Evolutionary conservation across 64 coral and sea anemone species (phyloP), one percentile per base, ranked within the genome.

Genomic region (Actinia tenebrosa): DNA sequence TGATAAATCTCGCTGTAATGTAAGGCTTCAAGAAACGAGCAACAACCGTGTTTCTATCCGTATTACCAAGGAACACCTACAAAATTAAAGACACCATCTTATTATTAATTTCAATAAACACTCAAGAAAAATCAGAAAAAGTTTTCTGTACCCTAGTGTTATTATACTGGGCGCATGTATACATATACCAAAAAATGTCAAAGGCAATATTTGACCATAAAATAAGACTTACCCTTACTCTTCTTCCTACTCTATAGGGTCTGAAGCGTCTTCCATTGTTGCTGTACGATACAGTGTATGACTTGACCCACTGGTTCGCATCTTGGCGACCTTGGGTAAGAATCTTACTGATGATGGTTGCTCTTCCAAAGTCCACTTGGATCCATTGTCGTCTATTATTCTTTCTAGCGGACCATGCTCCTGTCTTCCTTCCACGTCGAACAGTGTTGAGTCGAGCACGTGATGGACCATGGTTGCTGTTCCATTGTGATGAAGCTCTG

Each of bases 331-430:
- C 94, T 27, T 95, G 94, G 16, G 87, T 95, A 7, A 75, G 87
- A 22, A 95, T 87, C 44, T 88, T 86, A 23, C 87, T 92, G 80
- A 92, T 30, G 30, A 80, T 5, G 0, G 94, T 87, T 19, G 15
- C 64, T 1, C 46, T 79, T 19, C 94, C 90, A 63, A 89, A 16
- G 44, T 95, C 91, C 27, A 95, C 71, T 83, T 95, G 94, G 22
- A 95, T 43, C 94, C 94, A 95, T 83, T 95, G 94, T 50, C 50
- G 54, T 45, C 78, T 86, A 55, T 92, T 95, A 78, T 95, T 95
- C 3, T 72, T 50, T 53, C 87, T 91, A 2, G 89, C 89, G 4
- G 56, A 82, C 89, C 89, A 91, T 47, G 84, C 90, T 45, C 94
- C 94, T 26, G 63, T 83, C 50, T 84, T 83, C 3, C 79, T 72